These are phyloP conservation scores for Cylas formicarius DNA, from an alignment of 1,140 invertebrate species.

Conservation along the genomic window DNA sequence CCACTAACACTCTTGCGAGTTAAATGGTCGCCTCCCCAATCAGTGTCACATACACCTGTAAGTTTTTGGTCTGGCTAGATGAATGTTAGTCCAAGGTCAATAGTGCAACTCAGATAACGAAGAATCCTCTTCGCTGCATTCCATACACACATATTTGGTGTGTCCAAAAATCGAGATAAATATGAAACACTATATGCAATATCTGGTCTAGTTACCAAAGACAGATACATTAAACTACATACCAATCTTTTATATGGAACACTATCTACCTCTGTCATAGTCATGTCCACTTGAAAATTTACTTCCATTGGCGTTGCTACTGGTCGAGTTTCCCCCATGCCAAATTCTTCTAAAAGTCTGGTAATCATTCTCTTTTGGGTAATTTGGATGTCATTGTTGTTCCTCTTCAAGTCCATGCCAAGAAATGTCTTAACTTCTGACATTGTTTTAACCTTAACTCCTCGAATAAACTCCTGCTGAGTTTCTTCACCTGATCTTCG, in stretches of 20 bases:
- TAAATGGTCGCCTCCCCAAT: constrained; percentile 1
- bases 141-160: constrained; percentile 25
- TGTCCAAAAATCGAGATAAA: constrained; percentile 27
- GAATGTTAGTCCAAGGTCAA: constrained; percentile 16
- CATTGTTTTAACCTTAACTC: too few relatives aligned
- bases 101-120: constrained; percentile 30
- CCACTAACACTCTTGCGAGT: constrained; percentile 21
- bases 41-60: constrained; percentile 9
- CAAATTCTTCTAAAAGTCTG: too few relatives aligned
- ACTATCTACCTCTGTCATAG: constrained; percentile 8
- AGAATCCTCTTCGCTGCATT: constrained; percentile 30
- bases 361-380: too few relatives aligned
- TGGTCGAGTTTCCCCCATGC: too few relatives aligned
- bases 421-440: too few relatives aligned
- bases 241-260: constrained; percentile 21
- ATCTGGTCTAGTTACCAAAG: constrained; percentile 27
- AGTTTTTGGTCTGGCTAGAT: too few relatives aligned
- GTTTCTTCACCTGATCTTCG: too few relatives aligned
- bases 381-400: too few relatives aligned
- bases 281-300: constrained; percentile 5
- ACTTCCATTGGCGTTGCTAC: constrained; percentile 30
- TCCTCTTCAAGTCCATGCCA: too few relatives aligned
- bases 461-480: too few relatives aligned
- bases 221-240: constrained; percentile 24
- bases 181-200: constrained; percentile 28